Conservation (phyloP, 2,113 vertebrate species). For the Mobula hypostoma region DNA sequence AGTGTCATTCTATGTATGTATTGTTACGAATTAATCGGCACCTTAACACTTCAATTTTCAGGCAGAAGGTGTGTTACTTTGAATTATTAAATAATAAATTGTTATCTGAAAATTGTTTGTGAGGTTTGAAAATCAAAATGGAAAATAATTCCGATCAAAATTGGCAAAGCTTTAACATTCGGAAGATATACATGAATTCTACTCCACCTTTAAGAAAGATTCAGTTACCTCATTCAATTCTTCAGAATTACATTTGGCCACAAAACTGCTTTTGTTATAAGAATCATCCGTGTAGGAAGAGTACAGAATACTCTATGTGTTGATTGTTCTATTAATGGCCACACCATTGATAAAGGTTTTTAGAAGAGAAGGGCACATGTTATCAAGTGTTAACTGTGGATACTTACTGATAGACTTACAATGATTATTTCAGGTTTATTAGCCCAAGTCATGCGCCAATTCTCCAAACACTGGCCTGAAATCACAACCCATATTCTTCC, state of each 20-base stretch:
- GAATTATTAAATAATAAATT: not conserved
- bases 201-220: not conserved
- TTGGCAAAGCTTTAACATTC: not conserved
- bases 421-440: not conserved
- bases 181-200: not conserved
- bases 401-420: not conserved
- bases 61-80: not conserved
- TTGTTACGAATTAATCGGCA: constrained; percentile 59
- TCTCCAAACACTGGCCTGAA: not conserved
- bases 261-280: constrained; percentile 45
- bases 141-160: not conserved
- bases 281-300: not conserved
- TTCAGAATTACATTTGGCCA: constrained; percentile 49
- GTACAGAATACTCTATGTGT: not conserved
- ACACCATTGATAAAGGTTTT: not conserved
- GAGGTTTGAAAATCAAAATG: not conserved
- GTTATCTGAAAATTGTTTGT: not conserved
- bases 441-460: too few relatives aligned
- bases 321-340: not conserved
- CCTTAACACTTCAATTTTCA: constrained; percentile 50
- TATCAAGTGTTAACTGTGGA: not conserved
- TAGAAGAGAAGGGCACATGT: not conserved
- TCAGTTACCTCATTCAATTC: not conserved
- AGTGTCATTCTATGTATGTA: constrained; percentile 46
- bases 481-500: not conserved